Conservation (phyloP, 1,140 invertebrate species). For the Aleiodes sp. region DNA sequence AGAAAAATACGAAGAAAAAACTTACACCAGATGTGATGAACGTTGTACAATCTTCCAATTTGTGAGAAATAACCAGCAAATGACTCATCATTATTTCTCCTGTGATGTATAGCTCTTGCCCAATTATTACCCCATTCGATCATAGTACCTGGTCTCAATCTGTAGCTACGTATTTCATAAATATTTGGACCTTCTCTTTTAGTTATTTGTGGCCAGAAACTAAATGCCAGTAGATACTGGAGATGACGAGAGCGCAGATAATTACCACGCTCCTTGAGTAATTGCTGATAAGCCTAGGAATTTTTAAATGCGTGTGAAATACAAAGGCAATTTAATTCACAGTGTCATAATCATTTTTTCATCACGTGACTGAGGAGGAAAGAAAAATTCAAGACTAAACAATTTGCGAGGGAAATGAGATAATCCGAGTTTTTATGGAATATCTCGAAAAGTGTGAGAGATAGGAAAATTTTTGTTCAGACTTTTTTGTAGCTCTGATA, state of each 20-base stretch:
- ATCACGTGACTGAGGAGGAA: too few species aligned
- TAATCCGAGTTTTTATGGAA: too few species aligned
- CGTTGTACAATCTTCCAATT: slow-evolving; percentile 94
- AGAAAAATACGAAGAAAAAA: slow-evolving; percentile 23
- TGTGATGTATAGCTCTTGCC: slow-evolving; percentile 92
- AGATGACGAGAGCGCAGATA: slow-evolving; percentile 88
- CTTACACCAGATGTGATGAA: slow-evolving; percentile 99
- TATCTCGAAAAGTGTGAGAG: too few species aligned
- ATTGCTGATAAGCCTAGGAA: slow-evolving; percentile 78
- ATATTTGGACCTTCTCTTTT: slow-evolving; percentile 81
- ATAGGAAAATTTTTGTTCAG: too few species aligned
- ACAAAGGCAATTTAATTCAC: too few species aligned
- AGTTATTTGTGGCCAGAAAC: slow-evolving; percentile 86
- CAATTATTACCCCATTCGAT: slow-evolving; percentile 99
- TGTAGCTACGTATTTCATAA: slow-evolving; percentile 94
- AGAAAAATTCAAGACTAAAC: too few species aligned
- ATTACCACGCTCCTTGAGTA: slow-evolving; percentile 84
- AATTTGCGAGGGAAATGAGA: too few species aligned
- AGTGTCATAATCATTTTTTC: too few species aligned
- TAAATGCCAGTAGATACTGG: slow-evolving; percentile 91
- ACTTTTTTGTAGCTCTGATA: too few species aligned
- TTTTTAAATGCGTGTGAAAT: background rate
- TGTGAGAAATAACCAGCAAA: slow-evolving; percentile 97
- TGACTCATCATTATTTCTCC: slow-evolving; percentile 91
- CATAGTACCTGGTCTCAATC: slow-evolving; percentile 95